Percentiles rank a stretch among this genome's conserved stretches.
Evolutionary conservation across 2,113 vertebrate species (phyloP).

Genomic region (Hylia prasina): DNA sequence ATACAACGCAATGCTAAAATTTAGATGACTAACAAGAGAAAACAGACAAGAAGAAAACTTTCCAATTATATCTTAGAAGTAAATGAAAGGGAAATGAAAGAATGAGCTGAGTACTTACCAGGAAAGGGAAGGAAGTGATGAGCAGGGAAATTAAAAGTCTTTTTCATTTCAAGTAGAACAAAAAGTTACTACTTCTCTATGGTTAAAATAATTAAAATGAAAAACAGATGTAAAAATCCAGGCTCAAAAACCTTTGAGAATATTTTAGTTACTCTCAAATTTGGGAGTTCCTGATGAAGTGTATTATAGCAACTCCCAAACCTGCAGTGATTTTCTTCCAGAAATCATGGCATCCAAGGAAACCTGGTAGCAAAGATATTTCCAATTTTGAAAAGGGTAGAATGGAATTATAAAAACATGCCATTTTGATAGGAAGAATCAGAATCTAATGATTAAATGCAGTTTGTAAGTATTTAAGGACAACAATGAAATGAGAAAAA

Average conservation of each 20-base stretch:
- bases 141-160: not conserved
- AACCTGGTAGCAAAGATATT: not conserved
- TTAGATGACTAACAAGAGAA: not conserved
- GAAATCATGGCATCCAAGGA: not conserved
- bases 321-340: not conserved
- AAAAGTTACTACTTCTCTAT: not conserved
- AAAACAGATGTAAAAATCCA: not conserved
- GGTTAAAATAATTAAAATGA: not conserved
- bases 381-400: not conserved
- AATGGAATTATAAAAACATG: not conserved
- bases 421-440: not conserved
- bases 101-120: not conserved
- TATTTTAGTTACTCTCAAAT: not conserved
- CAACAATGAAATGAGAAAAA: not conserved
- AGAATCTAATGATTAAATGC: not conserved
- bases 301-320: not conserved
- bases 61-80: not conserved
- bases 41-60: not conserved
- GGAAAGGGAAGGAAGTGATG: not conserved
- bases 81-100: not conserved
- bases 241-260: not conserved
- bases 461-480: not conserved
- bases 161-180: not conserved
- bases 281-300: not conserved
- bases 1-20: not conserved